phyloP scores from a whole-genome alignment of 2,797 vertebrate genomes.

The Fratercula arctica region DNA sequence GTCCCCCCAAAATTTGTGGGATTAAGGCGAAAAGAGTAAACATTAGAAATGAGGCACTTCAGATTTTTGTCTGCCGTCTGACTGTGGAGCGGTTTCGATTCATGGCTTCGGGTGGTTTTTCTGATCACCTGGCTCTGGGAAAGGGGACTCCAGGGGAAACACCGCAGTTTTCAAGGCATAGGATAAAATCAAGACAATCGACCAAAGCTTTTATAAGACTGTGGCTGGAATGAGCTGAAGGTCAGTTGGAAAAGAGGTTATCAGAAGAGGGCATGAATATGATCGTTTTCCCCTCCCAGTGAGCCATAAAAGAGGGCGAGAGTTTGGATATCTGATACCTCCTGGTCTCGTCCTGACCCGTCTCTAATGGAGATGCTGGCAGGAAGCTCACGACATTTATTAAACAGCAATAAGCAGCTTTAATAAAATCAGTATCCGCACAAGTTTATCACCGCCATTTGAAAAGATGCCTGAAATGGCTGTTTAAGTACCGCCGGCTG shows the following conservation, averaged over 20 bases:
- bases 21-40: not conserved
- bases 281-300: not conserved
- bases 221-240: not conserved
- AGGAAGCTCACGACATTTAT: slow-evolving; percentile 41
- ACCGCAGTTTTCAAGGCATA: not conserved
- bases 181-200: not conserved
- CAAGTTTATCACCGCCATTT: not conserved
- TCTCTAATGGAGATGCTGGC: slow-evolving; percentile 63
- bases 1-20: not conserved
- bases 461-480: slow-evolving; percentile 16
- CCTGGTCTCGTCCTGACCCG: not conserved
- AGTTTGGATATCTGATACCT: slow-evolving; percentile 52
- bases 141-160: not conserved
- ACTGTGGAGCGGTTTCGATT: not conserved
- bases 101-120: not conserved
- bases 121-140: not conserved
- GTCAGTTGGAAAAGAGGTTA: slow-evolving; percentile 36
- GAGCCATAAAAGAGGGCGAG: slow-evolving; percentile 1
- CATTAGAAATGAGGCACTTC: not conserved
- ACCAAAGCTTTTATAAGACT: not conserved
- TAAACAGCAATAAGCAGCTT: slow-evolving; percentile 57
- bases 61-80: not conserved
- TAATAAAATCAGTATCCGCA: slow-evolving; percentile 22
- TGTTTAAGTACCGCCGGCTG: not conserved
- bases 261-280: not conserved